phyloP scores from a whole-genome alignment of 2,113 vertebrate species.

The Leiothrix lutea region DNA sequence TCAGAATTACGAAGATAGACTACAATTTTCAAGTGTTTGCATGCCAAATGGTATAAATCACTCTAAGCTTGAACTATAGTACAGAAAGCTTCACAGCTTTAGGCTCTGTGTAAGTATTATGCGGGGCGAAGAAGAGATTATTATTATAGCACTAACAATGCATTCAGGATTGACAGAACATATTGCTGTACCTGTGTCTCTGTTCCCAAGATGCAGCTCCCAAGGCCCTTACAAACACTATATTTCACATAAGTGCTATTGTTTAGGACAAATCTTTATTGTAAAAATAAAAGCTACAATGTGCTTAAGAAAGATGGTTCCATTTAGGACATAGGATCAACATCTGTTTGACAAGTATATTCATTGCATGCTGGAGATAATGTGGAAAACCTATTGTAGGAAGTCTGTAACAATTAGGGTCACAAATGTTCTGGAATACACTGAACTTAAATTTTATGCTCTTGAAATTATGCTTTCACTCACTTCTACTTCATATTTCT shows the following conservation, averaged over 20 bases:
- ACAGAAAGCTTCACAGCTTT: background rate
- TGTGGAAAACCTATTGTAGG: background rate
- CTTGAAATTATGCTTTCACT: background rate
- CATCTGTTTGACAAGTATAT: background rate
- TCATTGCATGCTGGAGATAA: background rate
- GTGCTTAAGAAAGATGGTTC: background rate
- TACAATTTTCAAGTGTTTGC: conserved; percentile 5
- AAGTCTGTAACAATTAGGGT: background rate
- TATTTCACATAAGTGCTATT: conserved; percentile 25
- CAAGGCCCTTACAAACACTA: conserved; percentile 9
- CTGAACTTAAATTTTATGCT: background rate
- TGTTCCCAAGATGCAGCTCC: background rate
- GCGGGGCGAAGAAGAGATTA: background rate
- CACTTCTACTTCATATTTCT: background rate
- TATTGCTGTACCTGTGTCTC: background rate
- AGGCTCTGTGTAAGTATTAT: background rate
- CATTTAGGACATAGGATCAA: background rate
- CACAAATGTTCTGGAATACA: background rate
- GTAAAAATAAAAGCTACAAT: background rate
- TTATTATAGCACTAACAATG: background rate
- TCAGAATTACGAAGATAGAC: background rate
- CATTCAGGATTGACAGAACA: background rate
- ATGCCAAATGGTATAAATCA: background rate
- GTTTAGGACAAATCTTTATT: conserved; percentile 16
- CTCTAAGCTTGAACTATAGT: background rate